Base-by-base conservation (phyloP, 1,140 invertebrate species). In the Polypedilum vanderplanki region DNA sequence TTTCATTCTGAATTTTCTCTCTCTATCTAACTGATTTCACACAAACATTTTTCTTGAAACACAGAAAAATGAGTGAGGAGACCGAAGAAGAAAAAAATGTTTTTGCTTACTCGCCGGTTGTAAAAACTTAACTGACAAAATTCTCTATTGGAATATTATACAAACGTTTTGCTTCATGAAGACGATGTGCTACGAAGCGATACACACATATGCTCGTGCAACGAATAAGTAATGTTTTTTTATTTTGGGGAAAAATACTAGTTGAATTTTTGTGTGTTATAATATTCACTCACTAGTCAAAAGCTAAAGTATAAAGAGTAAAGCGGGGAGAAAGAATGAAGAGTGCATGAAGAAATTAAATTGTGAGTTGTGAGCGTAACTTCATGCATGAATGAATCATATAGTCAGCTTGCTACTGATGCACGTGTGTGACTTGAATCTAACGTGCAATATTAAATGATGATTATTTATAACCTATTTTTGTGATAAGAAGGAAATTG, bases 111-210 rank as follows among this genome's bases (percentile, higher is more conserved):
- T 57, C 46, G 46, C 46, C 46, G 46, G 46, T n/a, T n/a, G 46
- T 57, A 57, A 57, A 57, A 57, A n/a, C n/a, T 57, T 57, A 57
- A 57, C 46, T 57, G n/a, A 57, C 46, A 57, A n/a, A 57, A 57
- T 57, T 57, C 12, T n/a, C 12, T 57, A 57, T 57, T 57, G 46
- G 46, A 57, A 57, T 57, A 46, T 46, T n/a, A n/a, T 57, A 57
- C 46, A 57, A 12, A 57, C 15, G 46, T 15, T n/a, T 57, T 57
- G 46, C n/a, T n/a, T 57, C n/a, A 4, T 46, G 15, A 46, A 8
- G 4, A 57, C 46, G 46, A 57, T 57, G 46, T n/a, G 12, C 12
- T n/a, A 4, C 46, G 46, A 15, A 57, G 12, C 46, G n/a, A n/a
- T n/a, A 57, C n/a, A n/a, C 10, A 57, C 46, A 57, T 57, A 57